These are phyloP conservation scores for Megatriorchis doriae DNA, from an alignment of 2,113 vertebrate species.

Conservation along the genomic window DNA sequence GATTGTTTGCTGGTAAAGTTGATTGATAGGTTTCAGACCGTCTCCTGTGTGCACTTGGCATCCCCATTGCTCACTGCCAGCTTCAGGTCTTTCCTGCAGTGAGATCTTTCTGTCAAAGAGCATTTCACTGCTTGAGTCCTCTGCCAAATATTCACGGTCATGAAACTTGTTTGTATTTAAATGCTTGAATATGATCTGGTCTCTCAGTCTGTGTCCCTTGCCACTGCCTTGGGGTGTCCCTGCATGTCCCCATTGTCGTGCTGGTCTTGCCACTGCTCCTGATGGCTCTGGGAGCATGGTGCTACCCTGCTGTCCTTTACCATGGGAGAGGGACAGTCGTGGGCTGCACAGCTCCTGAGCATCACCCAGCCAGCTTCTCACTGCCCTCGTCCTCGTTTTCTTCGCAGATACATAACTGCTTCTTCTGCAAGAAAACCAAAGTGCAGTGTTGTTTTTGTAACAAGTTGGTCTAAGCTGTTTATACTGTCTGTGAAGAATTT, in stretches of 20 bases:
- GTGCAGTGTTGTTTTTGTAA: not conserved
- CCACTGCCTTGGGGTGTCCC: not conserved
- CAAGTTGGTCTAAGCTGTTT: not conserved
- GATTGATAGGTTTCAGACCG: not conserved
- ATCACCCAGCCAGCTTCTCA: not conserved
- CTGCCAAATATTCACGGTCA: not conserved
- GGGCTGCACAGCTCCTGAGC: not conserved
- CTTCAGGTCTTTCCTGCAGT: not conserved
- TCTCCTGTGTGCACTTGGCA: not conserved
- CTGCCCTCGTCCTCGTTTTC: not conserved
- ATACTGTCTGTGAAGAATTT: not conserved
- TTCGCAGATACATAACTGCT: fast-evolving
- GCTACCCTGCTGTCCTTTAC: not conserved
- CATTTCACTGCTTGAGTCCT: not conserved
- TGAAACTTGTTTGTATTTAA: not conserved
- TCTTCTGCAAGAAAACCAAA: not conserved
- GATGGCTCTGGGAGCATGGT: not conserved
- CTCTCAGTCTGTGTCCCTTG: not conserved
- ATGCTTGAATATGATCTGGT: not conserved
- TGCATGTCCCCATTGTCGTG: not conserved
- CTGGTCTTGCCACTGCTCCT: not conserved
- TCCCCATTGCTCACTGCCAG: fast-evolving
- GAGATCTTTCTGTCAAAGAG: not conserved
- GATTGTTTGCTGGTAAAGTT: not conserved
- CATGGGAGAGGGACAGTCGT: not conserved